These are phyloP conservation scores for Meandrina meandrites DNA, from an alignment of 92 coral and sea anemone species.

Conservation along the genomic window DNA sequence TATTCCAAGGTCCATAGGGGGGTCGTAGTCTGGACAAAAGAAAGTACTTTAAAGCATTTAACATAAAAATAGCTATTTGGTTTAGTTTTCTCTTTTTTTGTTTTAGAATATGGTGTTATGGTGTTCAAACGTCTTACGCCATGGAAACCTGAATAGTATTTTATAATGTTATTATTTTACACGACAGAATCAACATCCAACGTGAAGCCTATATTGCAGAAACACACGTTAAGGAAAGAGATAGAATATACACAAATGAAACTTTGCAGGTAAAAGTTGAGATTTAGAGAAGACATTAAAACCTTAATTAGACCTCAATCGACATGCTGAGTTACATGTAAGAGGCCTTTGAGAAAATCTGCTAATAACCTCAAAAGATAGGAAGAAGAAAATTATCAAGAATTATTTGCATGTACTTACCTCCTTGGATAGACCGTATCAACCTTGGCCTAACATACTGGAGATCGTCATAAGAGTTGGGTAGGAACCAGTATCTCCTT, in stretches of 20 bases:
- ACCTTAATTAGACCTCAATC: no score
- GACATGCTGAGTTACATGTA: no score
- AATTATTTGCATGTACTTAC: slow-evolving; percentile 19
- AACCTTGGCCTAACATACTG: slow-evolving; percentile 48
- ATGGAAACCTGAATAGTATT: neutral
- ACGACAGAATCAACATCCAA: no score
- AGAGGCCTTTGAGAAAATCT: no score
- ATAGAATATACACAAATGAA: no score
- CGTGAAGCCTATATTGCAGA: no score
- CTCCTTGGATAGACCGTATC: slow-evolving; percentile 41
- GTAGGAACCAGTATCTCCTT: slow-evolving; percentile 28
- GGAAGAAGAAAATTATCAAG: neutral
- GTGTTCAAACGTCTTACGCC: neutral
- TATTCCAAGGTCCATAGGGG: slow-evolving; percentile 68
- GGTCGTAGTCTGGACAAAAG: slow-evolving; percentile 32
- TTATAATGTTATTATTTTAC: no score
- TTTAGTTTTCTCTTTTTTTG: neutral
- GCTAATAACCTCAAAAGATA: neutral
- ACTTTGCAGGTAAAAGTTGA: no score
- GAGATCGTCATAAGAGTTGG: slow-evolving; percentile 26
- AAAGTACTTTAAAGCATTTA: no score
- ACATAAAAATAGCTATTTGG: neutral
- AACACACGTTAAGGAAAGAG: no score
- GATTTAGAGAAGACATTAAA: no score
- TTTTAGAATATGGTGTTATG: neutral